Conservation (phyloP, 2,797 vertebrate species). For the Lemur catta region DNA sequence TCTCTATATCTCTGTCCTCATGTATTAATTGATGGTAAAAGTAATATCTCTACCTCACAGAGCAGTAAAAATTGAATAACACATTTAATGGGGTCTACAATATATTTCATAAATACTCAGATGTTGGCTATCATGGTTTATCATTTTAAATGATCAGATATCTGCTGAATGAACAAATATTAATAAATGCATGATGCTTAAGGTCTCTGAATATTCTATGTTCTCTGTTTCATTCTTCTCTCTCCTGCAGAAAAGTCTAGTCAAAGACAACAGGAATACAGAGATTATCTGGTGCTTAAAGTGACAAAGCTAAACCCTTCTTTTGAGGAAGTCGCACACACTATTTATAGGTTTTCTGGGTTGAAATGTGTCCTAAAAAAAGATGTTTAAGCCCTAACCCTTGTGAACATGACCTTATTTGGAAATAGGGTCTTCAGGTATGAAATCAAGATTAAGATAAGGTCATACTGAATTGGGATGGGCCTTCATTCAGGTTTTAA, state of each 20-base stretch:
- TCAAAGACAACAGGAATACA: not conserved
- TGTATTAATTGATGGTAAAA: not conserved
- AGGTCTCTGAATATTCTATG: not conserved
- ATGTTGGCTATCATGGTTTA: not conserved
- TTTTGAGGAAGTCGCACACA: not conserved
- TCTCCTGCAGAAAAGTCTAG: not conserved
- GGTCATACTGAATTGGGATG: not conserved
- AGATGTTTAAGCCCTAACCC: not conserved
- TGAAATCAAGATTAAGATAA: not conserved
- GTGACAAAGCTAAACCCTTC: not conserved
- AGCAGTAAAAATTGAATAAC: not conserved
- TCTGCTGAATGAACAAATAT: not conserved
- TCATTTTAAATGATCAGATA: slow-evolving; percentile 23
- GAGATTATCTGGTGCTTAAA: not conserved
- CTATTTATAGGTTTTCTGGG: not conserved
- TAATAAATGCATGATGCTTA: not conserved
- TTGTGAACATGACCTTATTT: not conserved
- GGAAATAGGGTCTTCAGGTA: not conserved
- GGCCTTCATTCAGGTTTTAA: not conserved
- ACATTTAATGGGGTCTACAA: not conserved
- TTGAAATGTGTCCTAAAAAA: not conserved
- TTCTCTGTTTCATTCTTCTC: not conserved
- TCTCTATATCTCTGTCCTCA: not conserved
- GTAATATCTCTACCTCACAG: not conserved
- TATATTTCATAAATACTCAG: not conserved